Conservation (phyloP, 2,888 invertebrate genomes). For the Pheosia gnoma region DNA sequence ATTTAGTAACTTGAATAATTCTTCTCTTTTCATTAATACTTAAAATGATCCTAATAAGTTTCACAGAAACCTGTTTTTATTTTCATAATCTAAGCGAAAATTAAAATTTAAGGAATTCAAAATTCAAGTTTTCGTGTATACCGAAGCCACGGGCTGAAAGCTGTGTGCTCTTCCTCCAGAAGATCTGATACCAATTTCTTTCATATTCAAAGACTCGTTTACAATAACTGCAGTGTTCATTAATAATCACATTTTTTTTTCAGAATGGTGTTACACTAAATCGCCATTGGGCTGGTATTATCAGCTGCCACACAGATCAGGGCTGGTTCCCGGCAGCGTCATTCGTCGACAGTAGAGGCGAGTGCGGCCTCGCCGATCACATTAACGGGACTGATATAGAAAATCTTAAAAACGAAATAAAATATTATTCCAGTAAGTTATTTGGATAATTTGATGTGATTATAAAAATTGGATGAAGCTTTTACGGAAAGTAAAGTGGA, state of each 20-base stretch:
- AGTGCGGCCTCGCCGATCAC: slow-evolving; percentile 77
- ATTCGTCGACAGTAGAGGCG: slow-evolving; percentile 84
- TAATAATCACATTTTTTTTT: slow-evolving; percentile 12
- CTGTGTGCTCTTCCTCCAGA: no score
- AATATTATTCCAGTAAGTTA: slow-evolving; percentile 73
- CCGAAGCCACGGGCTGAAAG: no score
- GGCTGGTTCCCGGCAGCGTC: slow-evolving; percentile 90
- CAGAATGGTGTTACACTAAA: slow-evolving; percentile 44
- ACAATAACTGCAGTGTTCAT: background rate
- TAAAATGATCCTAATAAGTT: no score
- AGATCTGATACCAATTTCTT: no score
- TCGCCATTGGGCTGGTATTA: slow-evolving; percentile 86
- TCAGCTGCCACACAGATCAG: slow-evolving; percentile 86
- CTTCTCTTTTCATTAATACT: no score
- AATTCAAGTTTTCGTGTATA: no score
- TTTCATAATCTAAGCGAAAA: no score
- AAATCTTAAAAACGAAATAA: slow-evolving; percentile 79
- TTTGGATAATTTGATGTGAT: slow-evolving; percentile 4
- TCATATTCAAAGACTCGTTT: no score
- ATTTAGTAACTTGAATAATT: no score
- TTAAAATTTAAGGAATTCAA: no score
- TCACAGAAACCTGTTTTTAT: no score
- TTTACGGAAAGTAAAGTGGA: background rate
- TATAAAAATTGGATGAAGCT: slow-evolving; percentile 15
- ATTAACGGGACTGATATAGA: slow-evolving; percentile 81